Conservation (phyloP, 2,888 invertebrate species). For the Zeuzera pyrina region DNA sequence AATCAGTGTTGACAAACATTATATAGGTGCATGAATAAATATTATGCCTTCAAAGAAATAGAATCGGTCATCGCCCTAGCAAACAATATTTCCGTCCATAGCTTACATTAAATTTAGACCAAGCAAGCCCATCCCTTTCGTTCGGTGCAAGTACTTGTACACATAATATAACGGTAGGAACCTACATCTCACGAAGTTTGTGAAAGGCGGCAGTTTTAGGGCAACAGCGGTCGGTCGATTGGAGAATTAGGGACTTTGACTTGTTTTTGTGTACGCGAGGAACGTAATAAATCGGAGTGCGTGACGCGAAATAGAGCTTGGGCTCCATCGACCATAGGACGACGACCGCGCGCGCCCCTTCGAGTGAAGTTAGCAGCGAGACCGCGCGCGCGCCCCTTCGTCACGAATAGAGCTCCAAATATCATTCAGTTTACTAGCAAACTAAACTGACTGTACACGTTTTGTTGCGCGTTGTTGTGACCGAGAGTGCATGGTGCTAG, state of each 20-base stretch:
- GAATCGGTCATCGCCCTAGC: constrained; percentile 42
- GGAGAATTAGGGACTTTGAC: constrained; percentile 21
- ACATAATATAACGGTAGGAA: too few relatives aligned
- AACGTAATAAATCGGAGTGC: constrained; percentile 52
- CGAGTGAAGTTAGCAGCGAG: constrained; percentile 42
- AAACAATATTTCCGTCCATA: constrained; percentile 42
- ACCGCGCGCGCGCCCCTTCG: constrained; percentile 44
- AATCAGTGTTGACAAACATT: too few relatives aligned
- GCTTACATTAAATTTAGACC: constrained; percentile 46
- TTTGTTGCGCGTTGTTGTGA: constrained; percentile 45
- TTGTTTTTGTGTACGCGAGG: constrained; percentile 21
- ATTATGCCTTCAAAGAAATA: background rate
- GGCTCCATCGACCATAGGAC: constrained; percentile 51
- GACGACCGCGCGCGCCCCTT: constrained; percentile 32
- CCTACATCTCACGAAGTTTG: background rate
- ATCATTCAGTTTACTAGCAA: constrained; percentile 54
- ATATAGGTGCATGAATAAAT: too few relatives aligned
- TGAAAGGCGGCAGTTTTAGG: background rate
- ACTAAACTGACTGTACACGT: constrained; percentile 50
- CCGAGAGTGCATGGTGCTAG: constrained; percentile 65
- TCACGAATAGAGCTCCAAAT: constrained; percentile 37
- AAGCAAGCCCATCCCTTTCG: constrained; percentile 30
- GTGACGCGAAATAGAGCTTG: constrained; percentile 53
- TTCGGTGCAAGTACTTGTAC: too few relatives aligned
- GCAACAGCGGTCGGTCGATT: constrained; percentile 16